Conservation (phyloP, 2,113 vertebrate genomes). For the Nerophis ophidion region DNA sequence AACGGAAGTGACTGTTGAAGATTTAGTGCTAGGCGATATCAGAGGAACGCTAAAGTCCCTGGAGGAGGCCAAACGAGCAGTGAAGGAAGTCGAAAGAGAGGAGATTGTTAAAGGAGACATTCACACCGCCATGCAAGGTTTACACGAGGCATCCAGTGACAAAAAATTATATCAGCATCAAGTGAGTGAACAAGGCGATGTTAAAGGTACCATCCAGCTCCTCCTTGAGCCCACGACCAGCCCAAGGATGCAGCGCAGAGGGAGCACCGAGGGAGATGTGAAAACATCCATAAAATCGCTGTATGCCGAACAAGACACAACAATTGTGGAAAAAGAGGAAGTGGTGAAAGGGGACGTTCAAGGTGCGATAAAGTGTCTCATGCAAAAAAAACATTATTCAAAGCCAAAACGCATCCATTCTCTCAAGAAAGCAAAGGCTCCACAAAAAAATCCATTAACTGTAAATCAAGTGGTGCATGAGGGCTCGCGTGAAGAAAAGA, state of each 20-base stretch:
- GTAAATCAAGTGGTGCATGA: slow-evolving; percentile 54
- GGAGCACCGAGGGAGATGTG: slow-evolving; percentile 60
- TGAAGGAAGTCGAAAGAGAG: slow-evolving; percentile 75
- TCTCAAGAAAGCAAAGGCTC: slow-evolving; percentile 66
- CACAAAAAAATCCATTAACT: slow-evolving; percentile 57
- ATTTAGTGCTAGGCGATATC: slow-evolving; percentile 78
- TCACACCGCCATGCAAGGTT: slow-evolving; percentile 59
- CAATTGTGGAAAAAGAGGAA: slow-evolving; percentile 65
- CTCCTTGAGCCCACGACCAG: slow-evolving; percentile 66
- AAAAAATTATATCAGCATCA: slow-evolving; percentile 69
- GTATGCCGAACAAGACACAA: slow-evolving; percentile 63
- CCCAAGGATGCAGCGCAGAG: slow-evolving; percentile 52
- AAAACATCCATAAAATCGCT: slow-evolving; percentile 69
- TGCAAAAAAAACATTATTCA: slow-evolving; percentile 74
- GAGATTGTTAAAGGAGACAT: slow-evolving; percentile 68
- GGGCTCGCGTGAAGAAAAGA: slow-evolving; percentile 43
- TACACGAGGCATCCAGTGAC: slow-evolving; percentile 65
- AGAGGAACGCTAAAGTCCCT: slow-evolving; percentile 78
- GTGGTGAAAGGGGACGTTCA: slow-evolving; percentile 70
- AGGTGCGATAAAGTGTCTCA: slow-evolving; percentile 70
- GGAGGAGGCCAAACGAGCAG: slow-evolving; percentile 72
- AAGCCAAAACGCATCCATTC: slow-evolving; percentile 59
- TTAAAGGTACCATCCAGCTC: slow-evolving; percentile 70
- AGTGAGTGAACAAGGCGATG: slow-evolving; percentile 64
- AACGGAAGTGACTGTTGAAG: slow-evolving; percentile 73